phyloP scores from a whole-genome alignment of 1,140 invertebrate genomes.

The Tetranychus urticae region DNA sequence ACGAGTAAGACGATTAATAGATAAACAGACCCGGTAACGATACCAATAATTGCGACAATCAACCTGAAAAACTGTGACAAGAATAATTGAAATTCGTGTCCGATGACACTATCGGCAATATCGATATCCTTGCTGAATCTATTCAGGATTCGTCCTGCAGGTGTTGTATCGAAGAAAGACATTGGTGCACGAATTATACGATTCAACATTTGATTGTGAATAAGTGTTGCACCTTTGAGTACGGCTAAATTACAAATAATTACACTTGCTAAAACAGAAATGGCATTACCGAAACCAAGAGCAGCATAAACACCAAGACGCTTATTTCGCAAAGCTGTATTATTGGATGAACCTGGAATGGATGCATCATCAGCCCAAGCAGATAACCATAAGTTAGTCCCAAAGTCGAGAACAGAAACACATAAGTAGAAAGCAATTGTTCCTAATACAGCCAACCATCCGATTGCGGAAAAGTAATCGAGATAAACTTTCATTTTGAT shows the following conservation, averaged over 20 bases:
- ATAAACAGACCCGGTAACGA: conserved; percentile 35
- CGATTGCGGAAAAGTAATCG: conserved; percentile 4
- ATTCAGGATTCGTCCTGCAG: conserved; percentile 25
- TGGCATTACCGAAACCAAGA: conserved; percentile 49
- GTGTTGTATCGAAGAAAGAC: conserved; percentile 18
- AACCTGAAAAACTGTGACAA: conserved; percentile 35
- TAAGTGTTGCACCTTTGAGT: conserved; percentile 1
- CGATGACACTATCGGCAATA: conserved; percentile 18
- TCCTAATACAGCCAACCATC: conserved; percentile 5
- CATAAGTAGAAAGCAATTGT: conserved; percentile 12
- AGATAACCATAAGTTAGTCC: conserved; percentile 76
- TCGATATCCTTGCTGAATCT: conserved; percentile 28
- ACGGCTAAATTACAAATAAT: background rate
- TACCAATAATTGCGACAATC: conserved; percentile 48
- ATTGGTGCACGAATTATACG: conserved; percentile 15
- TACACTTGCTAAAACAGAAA: background rate
- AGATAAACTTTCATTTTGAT: conserved; percentile 4
- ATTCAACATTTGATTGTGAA: conserved; percentile 8
- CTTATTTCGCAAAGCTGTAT: conserved; percentile 36
- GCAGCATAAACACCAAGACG: conserved; percentile 73
- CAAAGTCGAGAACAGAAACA: conserved; percentile 41
- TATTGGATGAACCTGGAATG: conserved; percentile 6
- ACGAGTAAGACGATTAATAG: conserved; percentile 61
- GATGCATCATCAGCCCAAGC: conserved; percentile 23
- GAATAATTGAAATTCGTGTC: background rate